Conservation (phyloP, 1,140 invertebrate species). For the Cepaea nemoralis region DNA sequence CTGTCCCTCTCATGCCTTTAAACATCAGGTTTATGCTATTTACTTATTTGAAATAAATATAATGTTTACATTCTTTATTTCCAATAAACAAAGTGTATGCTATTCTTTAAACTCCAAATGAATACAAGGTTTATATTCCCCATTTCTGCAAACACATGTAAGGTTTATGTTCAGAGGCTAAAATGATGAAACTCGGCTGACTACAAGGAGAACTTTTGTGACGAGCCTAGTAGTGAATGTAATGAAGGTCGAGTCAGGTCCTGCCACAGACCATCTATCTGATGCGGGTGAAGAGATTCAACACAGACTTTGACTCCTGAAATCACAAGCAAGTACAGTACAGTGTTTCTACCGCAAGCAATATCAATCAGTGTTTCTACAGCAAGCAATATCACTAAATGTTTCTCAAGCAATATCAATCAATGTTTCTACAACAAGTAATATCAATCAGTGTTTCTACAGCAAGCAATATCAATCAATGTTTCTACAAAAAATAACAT, state of each 20-base stretch:
- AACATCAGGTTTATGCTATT: too few relatives aligned
- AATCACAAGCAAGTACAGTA: conserved; percentile 13
- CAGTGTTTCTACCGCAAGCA: too few relatives aligned
- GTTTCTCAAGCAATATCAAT: conserved; percentile 3
- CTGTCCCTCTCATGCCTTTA: too few relatives aligned
- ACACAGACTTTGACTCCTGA: conserved; percentile 93
- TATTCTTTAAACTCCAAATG: background rate
- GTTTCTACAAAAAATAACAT: too few relatives aligned
- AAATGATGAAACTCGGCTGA: background rate
- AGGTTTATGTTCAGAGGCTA: background rate
- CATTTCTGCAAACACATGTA: too few relatives aligned
- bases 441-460: background rate
- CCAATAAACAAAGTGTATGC: background rate
- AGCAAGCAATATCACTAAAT: too few relatives aligned
- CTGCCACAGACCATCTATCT: conserved; percentile 72
- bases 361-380: background rate
- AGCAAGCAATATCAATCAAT: background rate
- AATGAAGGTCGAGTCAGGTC: background rate
- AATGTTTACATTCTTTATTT: background rate
- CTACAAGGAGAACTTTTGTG: background rate
- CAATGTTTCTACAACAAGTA: too few relatives aligned
- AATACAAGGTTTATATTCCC: too few relatives aligned
- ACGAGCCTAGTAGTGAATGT: background rate
- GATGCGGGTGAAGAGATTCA: conserved; percentile 94
- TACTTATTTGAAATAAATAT: background rate